These are phyloP conservation scores for Synaphobranchus kaupii DNA, from an alignment of 2,797 vertebrate genomes.

Conservation along the genomic window DNA sequence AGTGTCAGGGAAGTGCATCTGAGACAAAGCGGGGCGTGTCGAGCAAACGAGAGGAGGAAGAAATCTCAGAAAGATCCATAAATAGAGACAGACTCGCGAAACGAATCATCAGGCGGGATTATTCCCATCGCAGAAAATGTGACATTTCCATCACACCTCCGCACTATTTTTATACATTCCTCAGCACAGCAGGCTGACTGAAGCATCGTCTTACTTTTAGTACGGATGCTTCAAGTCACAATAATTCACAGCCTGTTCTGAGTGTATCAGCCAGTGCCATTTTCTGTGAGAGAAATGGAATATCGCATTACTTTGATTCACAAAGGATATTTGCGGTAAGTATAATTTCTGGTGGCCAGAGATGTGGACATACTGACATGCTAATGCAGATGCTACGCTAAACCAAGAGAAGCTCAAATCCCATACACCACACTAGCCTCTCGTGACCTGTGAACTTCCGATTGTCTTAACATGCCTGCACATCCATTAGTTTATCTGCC, in stretches of 20 bases:
- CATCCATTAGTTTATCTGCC: not conserved
- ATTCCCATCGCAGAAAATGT: not conserved
- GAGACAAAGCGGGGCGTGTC: not conserved
- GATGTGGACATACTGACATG: not conserved
- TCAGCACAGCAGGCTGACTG: not conserved
- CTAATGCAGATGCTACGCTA: not conserved
- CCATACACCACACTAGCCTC: not conserved
- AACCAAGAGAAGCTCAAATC: not conserved
- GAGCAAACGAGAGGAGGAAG: not conserved
- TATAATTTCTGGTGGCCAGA: not conserved
- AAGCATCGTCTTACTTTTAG: not conserved
- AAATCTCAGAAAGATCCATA: not conserved
- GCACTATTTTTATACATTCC: not conserved
- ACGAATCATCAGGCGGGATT: not conserved
- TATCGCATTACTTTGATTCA: not conserved
- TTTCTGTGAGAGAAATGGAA: not conserved
- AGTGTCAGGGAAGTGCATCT: not conserved
- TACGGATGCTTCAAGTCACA: not conserved
- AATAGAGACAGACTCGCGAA: not conserved
- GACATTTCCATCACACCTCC: conserved; percentile 1
- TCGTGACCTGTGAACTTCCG: not conserved
- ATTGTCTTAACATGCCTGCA: not conserved
- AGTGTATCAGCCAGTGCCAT: not conserved
- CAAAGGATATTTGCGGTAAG: not conserved
- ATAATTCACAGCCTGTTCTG: not conserved